Percentiles rank a stretch among this genome's conserved stretches.
Conservation (phyloP, 2,888 invertebrate genomes). For the Synanthedon myopaeformis region DNA sequence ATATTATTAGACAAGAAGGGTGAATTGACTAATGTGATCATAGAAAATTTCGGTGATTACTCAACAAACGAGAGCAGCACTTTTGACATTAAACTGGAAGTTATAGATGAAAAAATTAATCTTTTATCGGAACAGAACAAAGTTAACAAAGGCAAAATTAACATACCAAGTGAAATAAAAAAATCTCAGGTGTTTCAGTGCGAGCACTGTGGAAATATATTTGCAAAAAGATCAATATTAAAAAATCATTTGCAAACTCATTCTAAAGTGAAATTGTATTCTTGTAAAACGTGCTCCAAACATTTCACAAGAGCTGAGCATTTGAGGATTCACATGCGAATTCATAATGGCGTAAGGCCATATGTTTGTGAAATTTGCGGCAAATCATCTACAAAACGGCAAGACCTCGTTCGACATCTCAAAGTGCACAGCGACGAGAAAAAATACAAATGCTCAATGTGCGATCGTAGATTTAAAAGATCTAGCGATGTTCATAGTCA, state of each 20-base stretch:
- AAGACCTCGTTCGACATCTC: constrained; percentile 24
- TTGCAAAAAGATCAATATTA: constrained; percentile 15
- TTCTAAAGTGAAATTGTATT: constrained; percentile 30
- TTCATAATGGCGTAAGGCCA: constrained; percentile 59
- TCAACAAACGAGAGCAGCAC: background rate
- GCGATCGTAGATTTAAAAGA: constrained; percentile 23
- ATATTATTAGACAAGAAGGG: background rate
- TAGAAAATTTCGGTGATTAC: background rate
- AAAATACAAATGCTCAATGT: constrained; percentile 21
- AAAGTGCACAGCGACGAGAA: constrained; percentile 25
- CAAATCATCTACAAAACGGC: constrained; percentile 22
- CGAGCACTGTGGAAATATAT: constrained; percentile 21
- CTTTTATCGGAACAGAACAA: background rate
- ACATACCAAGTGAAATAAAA: background rate
- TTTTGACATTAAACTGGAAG: background rate
- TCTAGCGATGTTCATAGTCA: constrained; percentile 22
- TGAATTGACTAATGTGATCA: background rate
- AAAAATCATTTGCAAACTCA: constrained; percentile 39
- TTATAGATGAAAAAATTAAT: background rate
- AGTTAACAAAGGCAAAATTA: background rate
- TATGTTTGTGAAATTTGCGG: constrained; percentile 61
- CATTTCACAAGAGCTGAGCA: constrained; percentile 44
- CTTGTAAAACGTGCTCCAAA: constrained; percentile 38
- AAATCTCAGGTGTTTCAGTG: constrained; percentile 11
- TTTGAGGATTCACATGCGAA: constrained; percentile 57